A percentile compares a stretch with the other conserved stretches of the same genome.
These are phyloP conservation scores for Montipora efflorescens DNA, from an alignment of 64 coral and sea anemone genomes.

Conservation along the genomic window DNA sequence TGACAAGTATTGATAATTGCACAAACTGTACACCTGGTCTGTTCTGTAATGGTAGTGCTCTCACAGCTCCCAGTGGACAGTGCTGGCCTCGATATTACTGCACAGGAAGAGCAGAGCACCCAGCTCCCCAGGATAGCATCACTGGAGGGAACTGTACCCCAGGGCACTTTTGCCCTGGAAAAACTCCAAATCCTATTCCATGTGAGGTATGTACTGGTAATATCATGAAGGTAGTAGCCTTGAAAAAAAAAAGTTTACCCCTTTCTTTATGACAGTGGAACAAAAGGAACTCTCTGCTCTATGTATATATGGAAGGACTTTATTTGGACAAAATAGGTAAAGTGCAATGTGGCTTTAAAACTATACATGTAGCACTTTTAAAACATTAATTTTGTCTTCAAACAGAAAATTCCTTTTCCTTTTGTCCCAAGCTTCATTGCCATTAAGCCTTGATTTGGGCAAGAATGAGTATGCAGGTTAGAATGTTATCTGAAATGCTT, in stretches of 20 bases:
- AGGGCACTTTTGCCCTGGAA: slow-evolving; percentile 92
- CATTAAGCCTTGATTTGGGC: not conserved
- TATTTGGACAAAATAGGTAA: not conserved
- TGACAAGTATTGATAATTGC: slow-evolving; percentile 63
- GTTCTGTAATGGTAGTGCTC: slow-evolving; percentile 92
- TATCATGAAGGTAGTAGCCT: not conserved
- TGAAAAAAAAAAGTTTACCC: not conserved
- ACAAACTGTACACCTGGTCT: slow-evolving; percentile 87
- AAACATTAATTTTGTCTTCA: too few species aligned
- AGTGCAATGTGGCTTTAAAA: not conserved
- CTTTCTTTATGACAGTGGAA: not conserved
- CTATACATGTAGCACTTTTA: too few species aligned
- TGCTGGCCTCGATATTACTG: slow-evolving; percentile 93
- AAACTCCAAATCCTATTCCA: slow-evolving; percentile 88
- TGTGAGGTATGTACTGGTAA: slow-evolving; percentile 75
- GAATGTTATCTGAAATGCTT: too few species aligned
- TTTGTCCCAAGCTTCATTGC: not conserved
- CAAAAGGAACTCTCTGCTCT: too few species aligned
- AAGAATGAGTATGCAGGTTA: not conserved
- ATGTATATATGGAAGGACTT: too few species aligned
- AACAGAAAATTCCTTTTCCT: not conserved
- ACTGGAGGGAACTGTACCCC: slow-evolving; percentile 97
- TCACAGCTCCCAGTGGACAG: slow-evolving; percentile 76
- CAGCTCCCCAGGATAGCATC: slow-evolving; percentile 80
- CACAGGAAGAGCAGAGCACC: slow-evolving; percentile 76